phyloP scores from a whole-genome alignment of 1,140 invertebrate genomes.

The Centruroides vittatus region DNA sequence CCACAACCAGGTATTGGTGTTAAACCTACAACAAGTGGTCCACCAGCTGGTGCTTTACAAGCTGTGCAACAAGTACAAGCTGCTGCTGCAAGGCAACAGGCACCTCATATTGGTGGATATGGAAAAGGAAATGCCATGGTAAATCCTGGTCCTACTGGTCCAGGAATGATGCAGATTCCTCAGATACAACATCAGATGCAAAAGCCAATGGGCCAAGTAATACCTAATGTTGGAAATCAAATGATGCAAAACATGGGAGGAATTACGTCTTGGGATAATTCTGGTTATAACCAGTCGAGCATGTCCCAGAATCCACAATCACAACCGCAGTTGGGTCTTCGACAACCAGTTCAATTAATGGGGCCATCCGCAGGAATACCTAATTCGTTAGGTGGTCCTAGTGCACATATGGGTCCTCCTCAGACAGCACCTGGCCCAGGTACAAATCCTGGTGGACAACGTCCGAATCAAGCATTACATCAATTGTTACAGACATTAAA shows the following conservation, averaged over 20 bases:
- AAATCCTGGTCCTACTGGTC: background rate
- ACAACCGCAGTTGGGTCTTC: slow-evolving; percentile 9
- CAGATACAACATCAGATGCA: slow-evolving; percentile 14
- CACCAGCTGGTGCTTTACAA: slow-evolving; percentile 65
- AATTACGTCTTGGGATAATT: slow-evolving; percentile 9
- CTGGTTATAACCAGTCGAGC: slow-evolving; percentile 3
- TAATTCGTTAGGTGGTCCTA: slow-evolving; percentile 8
- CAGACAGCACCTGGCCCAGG: slow-evolving; percentile 11
- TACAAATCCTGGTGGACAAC: slow-evolving; percentile 14
- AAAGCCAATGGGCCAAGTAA: slow-evolving; percentile 15
- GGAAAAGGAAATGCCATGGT: slow-evolving; percentile 48
- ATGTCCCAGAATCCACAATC: slow-evolving; percentile 23
- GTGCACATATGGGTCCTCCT: slow-evolving; percentile 10
- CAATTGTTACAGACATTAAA: slow-evolving; percentile 78
- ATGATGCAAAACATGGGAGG: slow-evolving; percentile 10
- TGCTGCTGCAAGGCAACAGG: slow-evolving; percentile 70
- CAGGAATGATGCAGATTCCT: background rate
- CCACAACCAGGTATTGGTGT: slow-evolving; percentile 26
- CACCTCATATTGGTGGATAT: slow-evolving; percentile 44
- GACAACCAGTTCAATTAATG: slow-evolving; percentile 17
- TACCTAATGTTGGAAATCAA: slow-evolving; percentile 7
- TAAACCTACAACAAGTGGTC: slow-evolving; percentile 52
- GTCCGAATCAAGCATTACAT: slow-evolving; percentile 51
- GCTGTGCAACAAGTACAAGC: slow-evolving; percentile 84
- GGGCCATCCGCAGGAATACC: slow-evolving; percentile 4